Percentiles rank a stretch among this genome's conserved stretches.
Evolutionary conservation across 1,140 invertebrate species (phyloP).

Genomic region (Monomorium pharaonis): DNA sequence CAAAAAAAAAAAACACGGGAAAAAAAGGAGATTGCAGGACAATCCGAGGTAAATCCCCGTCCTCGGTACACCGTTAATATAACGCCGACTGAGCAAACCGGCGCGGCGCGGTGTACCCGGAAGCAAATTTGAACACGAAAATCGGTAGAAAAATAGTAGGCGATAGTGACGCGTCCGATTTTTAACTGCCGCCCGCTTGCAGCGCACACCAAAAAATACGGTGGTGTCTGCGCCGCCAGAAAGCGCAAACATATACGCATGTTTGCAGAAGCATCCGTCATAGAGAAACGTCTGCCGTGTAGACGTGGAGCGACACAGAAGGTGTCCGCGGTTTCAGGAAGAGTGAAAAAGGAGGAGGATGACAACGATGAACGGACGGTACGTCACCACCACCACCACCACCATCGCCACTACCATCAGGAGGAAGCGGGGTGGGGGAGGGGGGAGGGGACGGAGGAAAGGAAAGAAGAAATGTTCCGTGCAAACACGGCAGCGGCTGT

Average conservation of each 20-base stretch:
- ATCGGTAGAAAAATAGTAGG: slow-evolving; percentile 61
- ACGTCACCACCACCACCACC: neutral
- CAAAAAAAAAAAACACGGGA: neutral
- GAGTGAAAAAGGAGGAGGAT: slow-evolving; percentile 15
- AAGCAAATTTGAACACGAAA: slow-evolving; percentile 60
- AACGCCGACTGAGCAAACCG: slow-evolving; percentile 54
- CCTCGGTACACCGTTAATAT: slow-evolving; percentile 47
- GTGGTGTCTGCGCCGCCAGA: slow-evolving; percentile 42
- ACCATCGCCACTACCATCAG: neutral
- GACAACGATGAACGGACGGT: neutral
- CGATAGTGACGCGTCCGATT: slow-evolving; percentile 56
- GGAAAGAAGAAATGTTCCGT: slow-evolving; percentile 33
- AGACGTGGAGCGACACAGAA: slow-evolving; percentile 65
- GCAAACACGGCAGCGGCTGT: slow-evolving; percentile 74
- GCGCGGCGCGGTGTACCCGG: slow-evolving; percentile 45
- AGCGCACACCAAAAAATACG: slow-evolving; percentile 48
- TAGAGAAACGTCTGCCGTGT: slow-evolving; percentile 43
- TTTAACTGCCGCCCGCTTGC: slow-evolving; percentile 54
- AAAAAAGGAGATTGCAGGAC: slow-evolving; percentile 11
- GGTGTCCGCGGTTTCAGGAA: slow-evolving; percentile 65
- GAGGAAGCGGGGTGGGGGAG: no score
- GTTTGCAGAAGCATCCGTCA: slow-evolving; percentile 67
- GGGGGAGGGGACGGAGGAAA: slow-evolving; percentile 15
- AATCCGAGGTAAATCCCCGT: slow-evolving; percentile 28
- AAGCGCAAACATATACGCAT: slow-evolving; percentile 63